phyloP scores from a whole-genome alignment of 2,888 invertebrate species.

The Lepas anatifera region DNA sequence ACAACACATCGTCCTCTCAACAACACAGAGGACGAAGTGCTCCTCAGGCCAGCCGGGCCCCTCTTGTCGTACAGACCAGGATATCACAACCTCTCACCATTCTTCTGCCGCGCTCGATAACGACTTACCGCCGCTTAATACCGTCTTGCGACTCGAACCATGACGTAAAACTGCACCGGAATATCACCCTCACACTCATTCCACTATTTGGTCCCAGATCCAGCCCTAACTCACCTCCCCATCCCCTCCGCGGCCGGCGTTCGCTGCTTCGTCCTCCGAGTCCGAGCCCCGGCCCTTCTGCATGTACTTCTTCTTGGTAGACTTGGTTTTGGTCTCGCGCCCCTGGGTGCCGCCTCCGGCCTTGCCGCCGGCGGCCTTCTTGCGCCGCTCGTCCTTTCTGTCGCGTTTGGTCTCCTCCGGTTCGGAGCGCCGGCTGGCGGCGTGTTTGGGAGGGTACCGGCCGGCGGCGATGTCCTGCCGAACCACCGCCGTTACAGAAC shows the following conservation, averaged over 20 bases:
- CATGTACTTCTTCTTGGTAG: conserved; percentile 59
- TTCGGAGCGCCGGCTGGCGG: conserved; percentile 21
- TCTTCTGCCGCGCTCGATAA: too few species aligned
- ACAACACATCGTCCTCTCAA: too few species aligned
- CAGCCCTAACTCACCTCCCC: too few species aligned
- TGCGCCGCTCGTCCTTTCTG: conserved; percentile 73
- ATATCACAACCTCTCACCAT: too few species aligned
- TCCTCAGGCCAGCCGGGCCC: conserved; percentile 53
- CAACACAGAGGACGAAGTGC: too few species aligned
- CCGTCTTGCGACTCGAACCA: too few species aligned
- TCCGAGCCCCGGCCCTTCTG: conserved; percentile 42
- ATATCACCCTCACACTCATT: too few species aligned
- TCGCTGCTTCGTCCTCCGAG: conserved; percentile 53
- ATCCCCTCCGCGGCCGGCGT: conserved; percentile 15
- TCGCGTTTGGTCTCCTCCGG: conserved; percentile 48
- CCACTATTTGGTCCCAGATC: too few species aligned
- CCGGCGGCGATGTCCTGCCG: not conserved
- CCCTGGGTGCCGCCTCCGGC: conserved; percentile 86
- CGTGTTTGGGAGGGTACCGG: not conserved
- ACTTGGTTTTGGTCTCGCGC: conserved; percentile 87
- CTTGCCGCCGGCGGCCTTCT: conserved; percentile 76
- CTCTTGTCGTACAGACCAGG: conserved; percentile 7
- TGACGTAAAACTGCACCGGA: too few species aligned
- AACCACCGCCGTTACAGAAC: too few species aligned
- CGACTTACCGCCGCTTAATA: too few species aligned